These are phyloP conservation scores for Phylloscopus trochilus DNA, from an alignment of 2,113 vertebrate species.

Conservation along the genomic window DNA sequence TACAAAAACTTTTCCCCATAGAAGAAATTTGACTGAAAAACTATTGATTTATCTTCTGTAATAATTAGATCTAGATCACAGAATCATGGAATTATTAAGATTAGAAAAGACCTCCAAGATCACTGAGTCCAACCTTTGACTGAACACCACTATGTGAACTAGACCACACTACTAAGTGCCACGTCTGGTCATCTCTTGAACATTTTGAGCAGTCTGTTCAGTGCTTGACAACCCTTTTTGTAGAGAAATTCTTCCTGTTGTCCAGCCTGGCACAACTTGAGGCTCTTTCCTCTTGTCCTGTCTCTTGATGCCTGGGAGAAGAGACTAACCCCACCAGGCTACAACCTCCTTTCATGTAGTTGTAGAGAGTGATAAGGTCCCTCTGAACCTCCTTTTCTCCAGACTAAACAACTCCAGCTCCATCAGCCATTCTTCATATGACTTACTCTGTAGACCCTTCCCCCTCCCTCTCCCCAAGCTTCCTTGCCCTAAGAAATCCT, in stretches of 20 bases:
- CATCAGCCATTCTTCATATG: background rate
- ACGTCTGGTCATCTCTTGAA: background rate
- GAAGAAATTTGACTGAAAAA: background rate
- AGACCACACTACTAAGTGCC: too few relatives aligned
- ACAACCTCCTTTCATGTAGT: background rate
- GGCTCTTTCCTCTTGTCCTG: background rate
- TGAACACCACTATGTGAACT: background rate
- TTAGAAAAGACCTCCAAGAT: background rate
- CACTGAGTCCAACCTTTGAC: background rate
- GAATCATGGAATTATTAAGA: background rate
- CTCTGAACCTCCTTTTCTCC: background rate
- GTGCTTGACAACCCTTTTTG: background rate
- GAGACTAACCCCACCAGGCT: background rate
- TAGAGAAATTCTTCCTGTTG: background rate
- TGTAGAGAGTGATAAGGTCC: background rate
- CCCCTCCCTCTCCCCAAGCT: too few relatives aligned
- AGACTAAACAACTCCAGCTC: background rate
- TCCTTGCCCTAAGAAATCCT: too few relatives aligned
- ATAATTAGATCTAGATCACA: background rate
- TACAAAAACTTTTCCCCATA: background rate
- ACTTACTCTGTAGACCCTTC: background rate
- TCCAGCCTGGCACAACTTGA: background rate
- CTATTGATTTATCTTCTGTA: background rate
- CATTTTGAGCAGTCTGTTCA: background rate
- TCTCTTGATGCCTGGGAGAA: accelerated